Conservation (phyloP, 2,113 vertebrate species). For the Pongo pygmaeus region DNA sequence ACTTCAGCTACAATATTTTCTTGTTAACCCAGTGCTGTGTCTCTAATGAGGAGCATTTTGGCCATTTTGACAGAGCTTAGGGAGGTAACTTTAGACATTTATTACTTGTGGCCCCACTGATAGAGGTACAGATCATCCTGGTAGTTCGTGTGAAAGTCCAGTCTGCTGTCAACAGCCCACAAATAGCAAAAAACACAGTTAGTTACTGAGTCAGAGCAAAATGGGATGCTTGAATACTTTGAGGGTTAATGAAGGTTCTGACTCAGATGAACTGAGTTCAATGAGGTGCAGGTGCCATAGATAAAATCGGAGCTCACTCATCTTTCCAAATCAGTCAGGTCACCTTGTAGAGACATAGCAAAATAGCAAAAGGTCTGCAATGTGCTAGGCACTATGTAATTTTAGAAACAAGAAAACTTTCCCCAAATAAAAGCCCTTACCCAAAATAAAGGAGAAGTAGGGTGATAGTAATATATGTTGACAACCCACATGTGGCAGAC, state of each 20-base stretch:
- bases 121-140: background rate
- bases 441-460: background rate
- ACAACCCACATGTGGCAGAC: background rate
- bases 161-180: background rate
- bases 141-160: background rate
- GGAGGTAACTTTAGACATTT: background rate
- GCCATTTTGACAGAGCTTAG: background rate
- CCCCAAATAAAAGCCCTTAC: background rate
- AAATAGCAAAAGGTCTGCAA: background rate
- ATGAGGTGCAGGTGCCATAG: background rate
- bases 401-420: background rate
- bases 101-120: background rate
- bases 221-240: background rate
- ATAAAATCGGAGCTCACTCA: background rate
- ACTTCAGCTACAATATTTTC: background rate
- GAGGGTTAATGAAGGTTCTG: background rate
- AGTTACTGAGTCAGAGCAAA: constrained; percentile 40
- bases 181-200: constrained; percentile 29
- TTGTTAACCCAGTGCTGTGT: background rate
- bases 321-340: background rate
- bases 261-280: background rate
- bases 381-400: background rate
- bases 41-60: background rate
- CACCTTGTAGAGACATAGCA: background rate
- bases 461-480: background rate